Evolutionary conservation across 2,888 invertebrate genomes (phyloP), one percentile per base, ranked within the genome.

Genomic region (Hedya salicella): DNA sequence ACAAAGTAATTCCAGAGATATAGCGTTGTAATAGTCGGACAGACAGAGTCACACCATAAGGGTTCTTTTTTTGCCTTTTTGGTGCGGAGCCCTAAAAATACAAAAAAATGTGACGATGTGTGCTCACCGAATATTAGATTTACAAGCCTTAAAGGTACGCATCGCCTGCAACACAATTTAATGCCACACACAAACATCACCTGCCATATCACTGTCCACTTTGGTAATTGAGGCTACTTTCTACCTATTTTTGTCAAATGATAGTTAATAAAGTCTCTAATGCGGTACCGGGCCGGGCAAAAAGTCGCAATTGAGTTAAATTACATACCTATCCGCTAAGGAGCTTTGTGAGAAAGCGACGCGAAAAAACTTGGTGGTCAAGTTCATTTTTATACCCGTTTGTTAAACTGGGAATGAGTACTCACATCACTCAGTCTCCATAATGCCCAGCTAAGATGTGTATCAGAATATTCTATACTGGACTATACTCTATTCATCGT

Each of bases 231-330:
- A 49, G 61, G 60, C 42, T 53, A 49, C 66, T 66, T 66, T 66
- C 66, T 66, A 66, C 48, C 39, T 52, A 65, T 60, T 66, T 65
- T 44, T 64, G 65, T 42, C 65, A 64, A 64, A 65, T 61, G 49
- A 64, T 39, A 49, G 42, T 64, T 50, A 60, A 68, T 60, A 56
- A 61, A 61, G 63, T 11, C 40, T 48, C 61, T 69, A 65, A 68
- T 68, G 69, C 56, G 30, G 42, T 16, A 14, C 40, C 36, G 48
- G 62, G 16, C 25, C 21, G 25, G 17, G 65, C 68, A 70, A 70
- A 68, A 70, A 70, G 53, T 48, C 16, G 19, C 40, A 66, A 67
- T 67, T 59, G 67, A 61, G 62, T 48, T 64, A 62, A 71, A 71
- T 71, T 71, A 70, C 36, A 60, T 66, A 53, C 61, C 57, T 25